Evolutionary conservation across 1,140 invertebrate species (phyloP).

Genomic region (Listronotus bonariensis): DNA sequence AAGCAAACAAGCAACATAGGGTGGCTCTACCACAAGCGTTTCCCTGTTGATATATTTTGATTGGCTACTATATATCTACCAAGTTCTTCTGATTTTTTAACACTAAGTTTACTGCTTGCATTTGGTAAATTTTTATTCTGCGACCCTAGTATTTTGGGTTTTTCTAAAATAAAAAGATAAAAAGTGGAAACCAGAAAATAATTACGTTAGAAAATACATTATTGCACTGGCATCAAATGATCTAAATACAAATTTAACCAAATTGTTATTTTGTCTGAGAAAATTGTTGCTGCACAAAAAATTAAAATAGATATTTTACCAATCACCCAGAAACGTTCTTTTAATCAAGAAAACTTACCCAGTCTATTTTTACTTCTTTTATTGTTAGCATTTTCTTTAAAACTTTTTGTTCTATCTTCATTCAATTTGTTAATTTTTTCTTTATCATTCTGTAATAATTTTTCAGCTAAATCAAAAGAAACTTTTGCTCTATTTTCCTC

Average conservation of each 20-base stretch:
- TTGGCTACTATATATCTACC: slow-evolving; percentile 66
- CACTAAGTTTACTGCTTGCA: slow-evolving; percentile 57
- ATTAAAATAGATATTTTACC: too few relatives aligned
- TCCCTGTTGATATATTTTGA: slow-evolving; percentile 66
- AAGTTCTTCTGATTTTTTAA: slow-evolving; percentile 57
- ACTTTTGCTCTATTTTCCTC: slow-evolving; percentile 62
- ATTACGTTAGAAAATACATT: too few relatives aligned
- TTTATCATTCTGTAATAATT: slow-evolving; percentile 57
- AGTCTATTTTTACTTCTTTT: slow-evolving; percentile 1
- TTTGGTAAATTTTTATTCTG: slow-evolving; percentile 33
- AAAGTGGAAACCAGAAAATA: background rate
- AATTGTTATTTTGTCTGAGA: too few relatives aligned
- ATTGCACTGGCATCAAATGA: too few relatives aligned
- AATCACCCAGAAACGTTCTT: background rate
- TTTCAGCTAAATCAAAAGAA: slow-evolving; percentile 62
- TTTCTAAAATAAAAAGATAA: slow-evolving; percentile 7
- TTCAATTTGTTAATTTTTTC: slow-evolving; percentile 25
- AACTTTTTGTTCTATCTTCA: slow-evolving; percentile 19
- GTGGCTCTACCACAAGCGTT: slow-evolving; percentile 71
- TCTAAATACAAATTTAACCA: too few relatives aligned
- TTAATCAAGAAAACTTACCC: background rate
- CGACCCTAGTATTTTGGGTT: background rate
- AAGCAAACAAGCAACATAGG: slow-evolving; percentile 75
- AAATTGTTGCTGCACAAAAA: too few relatives aligned
- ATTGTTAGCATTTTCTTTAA: background rate